These are phyloP conservation scores for Coptodon rendalli DNA, from an alignment of 2,113 vertebrate genomes.

Conservation along the genomic window DNA sequence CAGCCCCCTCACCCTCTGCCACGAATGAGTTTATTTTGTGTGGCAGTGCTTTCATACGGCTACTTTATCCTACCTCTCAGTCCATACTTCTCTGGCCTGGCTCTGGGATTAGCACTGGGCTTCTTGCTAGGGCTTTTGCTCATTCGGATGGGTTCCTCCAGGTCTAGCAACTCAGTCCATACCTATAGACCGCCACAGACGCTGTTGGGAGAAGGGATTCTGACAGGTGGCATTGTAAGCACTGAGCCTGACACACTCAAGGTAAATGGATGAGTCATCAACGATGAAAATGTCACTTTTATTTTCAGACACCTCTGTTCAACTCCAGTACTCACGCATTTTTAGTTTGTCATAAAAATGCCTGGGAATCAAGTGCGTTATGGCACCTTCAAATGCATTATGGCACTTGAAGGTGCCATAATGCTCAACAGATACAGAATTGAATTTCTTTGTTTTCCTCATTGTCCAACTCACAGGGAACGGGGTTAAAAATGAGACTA, in stretches of 20 bases:
- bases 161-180: background rate
- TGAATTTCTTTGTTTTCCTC: background rate
- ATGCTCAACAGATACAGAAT: background rate
- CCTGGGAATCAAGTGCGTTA: background rate
- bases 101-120: conserved; percentile 76
- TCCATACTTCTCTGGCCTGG: conserved; percentile 78
- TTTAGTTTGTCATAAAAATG: background rate
- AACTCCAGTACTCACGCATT: background rate
- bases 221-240: background rate
- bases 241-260: conserved; percentile 53
- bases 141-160: conserved; percentile 68
- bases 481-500: background rate
- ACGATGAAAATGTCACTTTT: background rate
- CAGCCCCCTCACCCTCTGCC: conserved; percentile 59
- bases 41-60: conserved; percentile 75
- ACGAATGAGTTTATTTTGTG: conserved; percentile 62
- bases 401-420: background rate
- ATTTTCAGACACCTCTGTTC: background rate
- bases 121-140: conserved; percentile 79
- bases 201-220: background rate
- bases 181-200: background rate
- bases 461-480: background rate
- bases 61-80: conserved; percentile 81
- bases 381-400: background rate
- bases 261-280: conserved; percentile 60